Evolutionary conservation across 92 coral and sea anemone genomes (phyloP), one percentile per base, ranked within the genome.

Genomic region (Parazoanthus darwini): DNA sequence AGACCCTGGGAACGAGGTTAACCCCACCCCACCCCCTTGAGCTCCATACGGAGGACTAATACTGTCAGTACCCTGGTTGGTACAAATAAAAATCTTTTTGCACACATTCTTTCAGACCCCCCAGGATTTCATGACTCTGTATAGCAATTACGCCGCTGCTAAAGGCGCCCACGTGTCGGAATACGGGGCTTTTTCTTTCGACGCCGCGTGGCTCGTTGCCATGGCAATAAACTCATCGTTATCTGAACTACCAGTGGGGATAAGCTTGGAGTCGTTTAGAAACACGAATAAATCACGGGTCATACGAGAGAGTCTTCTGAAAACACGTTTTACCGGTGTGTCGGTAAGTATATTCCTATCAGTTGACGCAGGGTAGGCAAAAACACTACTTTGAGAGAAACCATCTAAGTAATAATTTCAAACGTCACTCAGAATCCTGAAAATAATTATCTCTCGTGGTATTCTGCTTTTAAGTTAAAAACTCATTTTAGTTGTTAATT

Each of bases 121-220:
- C 25, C 82, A 37, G 18, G 91, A 89, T 80, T 94, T 94, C 50
- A 84, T 78, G 4, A 33, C 74, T 16, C 80, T 58, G 26, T 92
- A 92, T 74, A 51, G 51, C 15, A 38, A 46, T 51, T 92, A 89
- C 72, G 81, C 92, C 50, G 36, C 58, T 37, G 15, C 51, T 10
- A 74, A 36, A 46, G 87, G 86, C 22, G 77, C 84, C 11, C 50
- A 11, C 5, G 68, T 86, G 23, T 94, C 97, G 5, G 77, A 50
- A 1, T 94, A 91, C 65, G 97, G 97, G 1, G 82, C 95, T 5
- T 92, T 92, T 74, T 92, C 95, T 13, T 94, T 91, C 35, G 97
- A 94, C 79, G 95, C 97, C 50, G 97, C 94, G 0, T 94, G 97
- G 97, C 76, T 94, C 26, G 87, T 91, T 51, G 97, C 95, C 5